Conservation (phyloP, 2,113 vertebrate genomes). For the Toxotes jaculatrix region DNA sequence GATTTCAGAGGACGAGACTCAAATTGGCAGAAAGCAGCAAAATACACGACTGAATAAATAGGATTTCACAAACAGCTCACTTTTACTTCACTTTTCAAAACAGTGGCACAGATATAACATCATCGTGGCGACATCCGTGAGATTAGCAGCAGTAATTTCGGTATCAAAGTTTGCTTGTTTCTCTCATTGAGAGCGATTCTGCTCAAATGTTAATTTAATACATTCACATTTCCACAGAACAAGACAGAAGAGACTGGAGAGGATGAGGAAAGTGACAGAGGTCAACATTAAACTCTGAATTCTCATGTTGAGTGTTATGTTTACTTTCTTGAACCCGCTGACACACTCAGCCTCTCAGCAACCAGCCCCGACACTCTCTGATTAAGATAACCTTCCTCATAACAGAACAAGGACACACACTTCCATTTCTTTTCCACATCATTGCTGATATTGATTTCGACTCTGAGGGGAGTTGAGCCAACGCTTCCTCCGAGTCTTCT, state of each 20-base stretch:
- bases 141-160: too few species aligned
- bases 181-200: too few species aligned
- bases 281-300: neutral
- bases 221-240: too few species aligned
- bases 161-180: too few species aligned
- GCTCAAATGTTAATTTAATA: too few species aligned
- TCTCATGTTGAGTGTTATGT: neutral
- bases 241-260: neutral
- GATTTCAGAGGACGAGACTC: neutral
- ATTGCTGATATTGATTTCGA: conserved; percentile 51
- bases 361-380: neutral
- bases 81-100: too few species aligned
- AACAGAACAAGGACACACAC: conserved; percentile 47
- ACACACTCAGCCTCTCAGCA: neutral
- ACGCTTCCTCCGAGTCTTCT: conserved; percentile 8
- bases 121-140: too few species aligned
- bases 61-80: neutral
- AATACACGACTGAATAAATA: too few species aligned
- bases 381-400: conserved; percentile 62
- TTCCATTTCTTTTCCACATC: conserved; percentile 41
- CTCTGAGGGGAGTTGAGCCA: neutral
- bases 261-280: neutral
- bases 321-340: neutral
- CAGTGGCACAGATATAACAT: too few species aligned
- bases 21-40: too few species aligned